Evolutionary conservation across 1,140 invertebrate species (phyloP).

Genomic region (Hylyphantes graminicola): DNA sequence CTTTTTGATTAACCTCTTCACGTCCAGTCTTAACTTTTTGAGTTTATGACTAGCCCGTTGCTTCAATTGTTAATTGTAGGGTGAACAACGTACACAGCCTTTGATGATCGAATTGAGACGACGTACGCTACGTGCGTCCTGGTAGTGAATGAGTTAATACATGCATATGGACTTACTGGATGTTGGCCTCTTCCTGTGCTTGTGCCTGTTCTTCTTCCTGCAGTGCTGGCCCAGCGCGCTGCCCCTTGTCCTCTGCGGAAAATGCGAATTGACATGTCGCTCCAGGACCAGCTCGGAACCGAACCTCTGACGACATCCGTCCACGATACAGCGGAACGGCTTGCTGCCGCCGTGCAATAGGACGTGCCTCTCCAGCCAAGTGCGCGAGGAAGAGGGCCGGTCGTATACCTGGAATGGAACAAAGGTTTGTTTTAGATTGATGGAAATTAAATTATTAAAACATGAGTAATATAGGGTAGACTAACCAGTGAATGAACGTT

Average conservation of each 20-base stretch:
- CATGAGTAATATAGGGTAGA: too few species aligned
- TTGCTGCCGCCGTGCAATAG: conserved; percentile 85
- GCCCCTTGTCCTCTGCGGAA: conserved; percentile 66
- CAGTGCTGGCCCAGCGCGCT: neutral
- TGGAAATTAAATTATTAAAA: too few species aligned
- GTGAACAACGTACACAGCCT: too few species aligned
- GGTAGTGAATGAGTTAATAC: too few species aligned
- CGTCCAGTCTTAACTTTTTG: too few species aligned
- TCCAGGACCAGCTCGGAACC: conserved; percentile 89
- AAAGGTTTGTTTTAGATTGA: neutral
- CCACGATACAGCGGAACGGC: conserved; percentile 95
- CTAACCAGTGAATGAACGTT: too few species aligned
- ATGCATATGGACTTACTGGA: conserved; percentile 1
- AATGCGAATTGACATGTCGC: conserved; percentile 93
- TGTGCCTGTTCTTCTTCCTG: conserved; percentile 26
- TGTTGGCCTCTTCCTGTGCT: conserved; percentile 28
- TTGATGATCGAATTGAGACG: too few species aligned
- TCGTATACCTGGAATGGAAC: conserved; percentile 74
- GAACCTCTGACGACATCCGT: conserved; percentile 89
- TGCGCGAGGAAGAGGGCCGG: conserved; percentile 87
- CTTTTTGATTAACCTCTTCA: too few species aligned
- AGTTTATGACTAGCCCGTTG: too few species aligned
- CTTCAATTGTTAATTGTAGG: too few species aligned
- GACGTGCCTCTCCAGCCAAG: conserved; percentile 93
- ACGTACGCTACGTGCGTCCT: too few species aligned